Evolutionary conservation across 2,888 invertebrate species (phyloP), one percentile per base, ranked within the genome.

Genomic region (Dexiosoma caninum): DNA sequence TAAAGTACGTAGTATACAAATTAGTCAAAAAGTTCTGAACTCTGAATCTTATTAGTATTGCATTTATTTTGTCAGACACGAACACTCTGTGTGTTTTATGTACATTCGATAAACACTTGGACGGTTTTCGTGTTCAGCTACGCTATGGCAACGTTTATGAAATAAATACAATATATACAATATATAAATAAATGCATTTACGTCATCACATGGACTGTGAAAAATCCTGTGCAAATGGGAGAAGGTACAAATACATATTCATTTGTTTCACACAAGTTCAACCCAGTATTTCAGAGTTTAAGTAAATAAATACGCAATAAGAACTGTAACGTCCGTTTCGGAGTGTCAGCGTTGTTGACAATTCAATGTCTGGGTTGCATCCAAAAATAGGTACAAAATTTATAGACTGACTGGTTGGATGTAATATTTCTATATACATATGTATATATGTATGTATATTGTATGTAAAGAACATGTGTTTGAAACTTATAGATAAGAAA

Each of bases 251-350:
- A 16, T 12, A 23, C 9, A 30, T 27, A 16, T 14, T 42, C 42
- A 14, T 5, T 21, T 53, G 10, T n/a, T 7, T 2, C 44, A 55
- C 9, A 37, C 14, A 55, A 35, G 35, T 23, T 55, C 49, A 37
- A 27, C 27, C 32, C 27, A 40, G 14, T 30, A 44, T 57, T 62
- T 57, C n/a, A 10, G 37, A 57, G 57, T 57, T 57, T 12, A 49
- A 49, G 66, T 74, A 64, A 55, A 74, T 55, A 72, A 64, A 42
- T 46, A 19, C 10, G 64, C 8, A 64, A 64, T 4, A 40, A 64
- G 14, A 30, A 59, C 35, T 67, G 76, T 67, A 80, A 80, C 80
- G 80, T 71, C 66, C 80, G 60, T 37, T 71, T 72, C 46, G 60
- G 9, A 57, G 51, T 79, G 57, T 64, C 55, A 53, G 27, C 51